Conservation (phyloP, 1,140 invertebrate species). For the Drosophila pectinifera region DNA sequence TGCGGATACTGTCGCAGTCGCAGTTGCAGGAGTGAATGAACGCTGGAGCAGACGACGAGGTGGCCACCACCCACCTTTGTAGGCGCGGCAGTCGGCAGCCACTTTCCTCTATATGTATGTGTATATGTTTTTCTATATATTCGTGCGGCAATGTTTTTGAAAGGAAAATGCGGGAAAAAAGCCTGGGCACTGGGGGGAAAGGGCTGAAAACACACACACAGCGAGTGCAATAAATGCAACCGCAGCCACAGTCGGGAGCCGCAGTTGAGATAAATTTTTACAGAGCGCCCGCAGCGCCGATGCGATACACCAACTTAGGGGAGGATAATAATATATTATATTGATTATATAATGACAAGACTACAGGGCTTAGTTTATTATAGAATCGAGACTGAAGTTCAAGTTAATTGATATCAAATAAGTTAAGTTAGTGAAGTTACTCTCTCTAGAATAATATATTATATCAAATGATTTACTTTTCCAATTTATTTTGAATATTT, state of each 20-base stretch:
- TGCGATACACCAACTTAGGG: not conserved
- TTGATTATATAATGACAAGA: no score
- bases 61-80: slow-evolving; percentile 45
- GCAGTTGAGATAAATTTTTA: slow-evolving; percentile 56
- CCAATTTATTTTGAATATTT: no score
- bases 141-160: slow-evolving; percentile 70
- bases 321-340: not conserved
- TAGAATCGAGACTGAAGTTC: rapidly evolving
- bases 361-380: no score
- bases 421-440: no score
- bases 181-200: slow-evolving; percentile 28
- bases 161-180: slow-evolving; percentile 68
- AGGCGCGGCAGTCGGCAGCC: slow-evolving; percentile 67
- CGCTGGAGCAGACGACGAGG: slow-evolving; percentile 68
- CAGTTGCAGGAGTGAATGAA: slow-evolving; percentile 68
- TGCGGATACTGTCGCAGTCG: slow-evolving; percentile 18
- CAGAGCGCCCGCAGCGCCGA: slow-evolving; percentile 57
- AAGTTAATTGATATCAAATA: no score
- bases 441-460: no score
- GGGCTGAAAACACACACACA: slow-evolving; percentile 43
- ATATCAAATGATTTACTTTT: no score
- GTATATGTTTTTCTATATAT: slow-evolving; percentile 54
- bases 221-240: slow-evolving; percentile 77
- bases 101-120: slow-evolving; percentile 61
- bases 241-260: slow-evolving; percentile 50